These are phyloP conservation scores for Yponomeuta cagnagella DNA, from an alignment of 2,888 invertebrate genomes.

Conservation along the genomic window DNA sequence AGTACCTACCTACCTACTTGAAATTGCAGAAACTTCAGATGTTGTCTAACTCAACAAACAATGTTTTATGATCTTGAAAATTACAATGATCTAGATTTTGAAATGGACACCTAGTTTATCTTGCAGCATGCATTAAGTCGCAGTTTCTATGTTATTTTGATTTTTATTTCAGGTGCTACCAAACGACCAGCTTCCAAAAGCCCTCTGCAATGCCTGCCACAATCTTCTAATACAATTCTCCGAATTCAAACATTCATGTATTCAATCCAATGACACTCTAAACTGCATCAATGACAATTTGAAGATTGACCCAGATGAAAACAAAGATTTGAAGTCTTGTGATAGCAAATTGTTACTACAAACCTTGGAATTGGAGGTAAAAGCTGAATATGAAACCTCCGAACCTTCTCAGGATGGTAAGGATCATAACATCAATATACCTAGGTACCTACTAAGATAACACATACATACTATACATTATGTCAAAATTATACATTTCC, in stretches of 20 bases:
- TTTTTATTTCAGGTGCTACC: conserved; percentile 32
- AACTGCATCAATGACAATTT: conserved; percentile 2
- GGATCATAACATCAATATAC: not conserved
- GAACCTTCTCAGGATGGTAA: conserved; percentile 1
- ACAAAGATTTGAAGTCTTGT: not conserved
- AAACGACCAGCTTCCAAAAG: conserved; percentile 49
- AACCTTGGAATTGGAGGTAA: not conserved
- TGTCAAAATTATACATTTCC: too few species aligned
- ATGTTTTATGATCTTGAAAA: too few species aligned
- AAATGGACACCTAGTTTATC: too few species aligned
- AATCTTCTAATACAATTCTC: conserved; percentile 44
- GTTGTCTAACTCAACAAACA: too few species aligned
- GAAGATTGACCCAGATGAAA: not conserved
- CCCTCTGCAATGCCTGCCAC: conserved; percentile 54
- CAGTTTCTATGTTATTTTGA: too few species aligned
- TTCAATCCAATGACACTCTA: conserved; percentile 35
- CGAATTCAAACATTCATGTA: conserved; percentile 56
- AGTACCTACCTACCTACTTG: too few species aligned
- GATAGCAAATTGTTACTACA: not conserved
- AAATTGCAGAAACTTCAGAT: too few species aligned
- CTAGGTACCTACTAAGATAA: too few species aligned
- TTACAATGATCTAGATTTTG: too few species aligned
- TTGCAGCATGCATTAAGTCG: too few species aligned
- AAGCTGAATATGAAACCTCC: not conserved
- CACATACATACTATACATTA: too few species aligned